Evolutionary conservation across 2,797 vertebrate species (phyloP), one percentile per base, ranked within the genome.

Genomic region (Melopsittacus undulatus): DNA sequence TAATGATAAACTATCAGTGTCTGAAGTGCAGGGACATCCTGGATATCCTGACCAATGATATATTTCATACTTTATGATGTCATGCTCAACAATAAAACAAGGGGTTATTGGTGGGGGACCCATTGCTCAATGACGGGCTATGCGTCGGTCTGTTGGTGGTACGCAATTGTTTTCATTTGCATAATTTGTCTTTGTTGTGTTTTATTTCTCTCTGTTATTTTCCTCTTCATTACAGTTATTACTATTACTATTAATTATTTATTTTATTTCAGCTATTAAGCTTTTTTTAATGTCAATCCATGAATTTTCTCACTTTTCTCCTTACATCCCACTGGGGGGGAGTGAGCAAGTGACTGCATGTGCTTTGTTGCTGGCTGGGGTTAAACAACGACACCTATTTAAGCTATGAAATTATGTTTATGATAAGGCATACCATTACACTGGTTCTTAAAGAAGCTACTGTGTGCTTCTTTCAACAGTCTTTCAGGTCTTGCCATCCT

Each of bases 321-420:
- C 10, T 3, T 26, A 12, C 5, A 32, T 70, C 5, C 7, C 13
- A 7, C 17, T 22, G 4, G 3, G 3, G 3, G 8, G 3, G 1
- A 40, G 4, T 9, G 7, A 86, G 8, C 0, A 4, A 57, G 13
- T 1, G 1, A 6, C 10, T 68, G 14, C 48, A 9, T 48, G 6
- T 14, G 14, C n/a, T 64, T 51, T 45, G 19, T 32, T 57, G 22
- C 22, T 2, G 4, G 6, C 6, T 48, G 21, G 36, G 14, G 23
- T 27, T 51, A 75, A 75, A 42, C 10, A 6, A 7, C 3, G 3
- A 21, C 5, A 61, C 3, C 7, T 56, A n/a, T 24, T 40, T 66
- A 38, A 66, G 32, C 2, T n/a, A 22, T 0, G 1, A 24, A 1
- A 2, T 30, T 43, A 27, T 12, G 48, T 62, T 10, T 12, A 5